Percentiles rank a stretch among this genome's conserved stretches.
These are phyloP conservation scores for Nicator chloris DNA, from an alignment of 2,113 vertebrate species.

Conservation along the genomic window DNA sequence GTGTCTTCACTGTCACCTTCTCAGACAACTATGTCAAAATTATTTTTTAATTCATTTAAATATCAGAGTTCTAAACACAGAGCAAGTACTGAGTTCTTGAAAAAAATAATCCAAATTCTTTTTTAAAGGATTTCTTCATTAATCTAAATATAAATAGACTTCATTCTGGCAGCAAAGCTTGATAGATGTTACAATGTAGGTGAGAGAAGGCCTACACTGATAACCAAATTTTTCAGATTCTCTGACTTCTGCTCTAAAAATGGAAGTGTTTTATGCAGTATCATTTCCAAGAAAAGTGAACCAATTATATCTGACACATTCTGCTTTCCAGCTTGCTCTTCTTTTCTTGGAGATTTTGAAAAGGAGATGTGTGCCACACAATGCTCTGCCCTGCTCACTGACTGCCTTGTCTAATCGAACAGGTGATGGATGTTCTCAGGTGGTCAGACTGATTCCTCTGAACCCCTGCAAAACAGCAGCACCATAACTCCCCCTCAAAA, in stretches of 20 bases:
- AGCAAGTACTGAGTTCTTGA: neutral
- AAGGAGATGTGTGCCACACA: neutral
- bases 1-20: neutral
- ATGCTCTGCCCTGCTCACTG: neutral
- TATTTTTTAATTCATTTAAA: neutral
- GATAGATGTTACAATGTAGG: neutral
- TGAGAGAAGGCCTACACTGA: neutral
- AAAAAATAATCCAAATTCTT: neutral
- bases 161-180: neutral
- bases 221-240: neutral
- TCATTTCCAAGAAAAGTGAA: conserved; percentile 15
- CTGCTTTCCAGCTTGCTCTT: neutral
- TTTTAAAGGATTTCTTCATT: neutral
- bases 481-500: neutral
- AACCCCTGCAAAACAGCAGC: neutral
- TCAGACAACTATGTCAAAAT: neutral
- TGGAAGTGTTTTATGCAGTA: neutral
- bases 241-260: neutral
- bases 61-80: neutral
- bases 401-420: neutral
- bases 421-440: neutral
- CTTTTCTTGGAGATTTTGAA: neutral
- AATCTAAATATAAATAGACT: neutral
- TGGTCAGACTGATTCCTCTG: neutral
- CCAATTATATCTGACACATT: neutral